phyloP scores from a whole-genome alignment of 2,888 invertebrate genomes.

The Tuta absoluta region DNA sequence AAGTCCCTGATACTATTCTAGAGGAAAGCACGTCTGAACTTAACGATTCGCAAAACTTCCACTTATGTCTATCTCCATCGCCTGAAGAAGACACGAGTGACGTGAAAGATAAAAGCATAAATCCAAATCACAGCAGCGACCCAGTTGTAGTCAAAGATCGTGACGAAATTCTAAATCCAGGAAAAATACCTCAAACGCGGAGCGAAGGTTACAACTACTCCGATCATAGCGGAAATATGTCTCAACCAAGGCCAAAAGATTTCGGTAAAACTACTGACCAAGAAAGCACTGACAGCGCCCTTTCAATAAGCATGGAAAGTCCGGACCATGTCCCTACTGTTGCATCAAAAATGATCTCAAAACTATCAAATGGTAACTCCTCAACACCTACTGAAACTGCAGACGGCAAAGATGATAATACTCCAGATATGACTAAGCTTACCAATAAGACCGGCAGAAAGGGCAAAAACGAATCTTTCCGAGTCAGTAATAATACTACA shows the following conservation, averaged over 20 bases:
- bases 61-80: slow-evolving; percentile 63
- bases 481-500: slow-evolving; percentile 68
- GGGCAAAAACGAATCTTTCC: slow-evolving; percentile 65
- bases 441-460: slow-evolving; percentile 56
- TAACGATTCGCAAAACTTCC: slow-evolving; percentile 72
- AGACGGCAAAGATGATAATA: slow-evolving; percentile 56
- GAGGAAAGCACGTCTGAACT: slow-evolving; percentile 55
- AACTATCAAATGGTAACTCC: slow-evolving; percentile 74
- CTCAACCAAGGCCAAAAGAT: slow-evolving; percentile 53
- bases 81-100: slow-evolving; percentile 44
- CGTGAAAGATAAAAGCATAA: slow-evolving; percentile 32
- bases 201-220: slow-evolving; percentile 64
- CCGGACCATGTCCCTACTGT: slow-evolving; percentile 58
- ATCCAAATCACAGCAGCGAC: slow-evolving; percentile 54
- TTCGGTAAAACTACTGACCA: slow-evolving; percentile 65
- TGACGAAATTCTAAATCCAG: slow-evolving; percentile 52
- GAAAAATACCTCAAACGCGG: slow-evolving; percentile 51
- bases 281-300: slow-evolving; percentile 70
- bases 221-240: slow-evolving; percentile 53
- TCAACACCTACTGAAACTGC: slow-evolving; percentile 68
- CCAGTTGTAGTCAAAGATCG: slow-evolving; percentile 57
- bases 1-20: slow-evolving; percentile 59
- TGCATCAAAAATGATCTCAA: slow-evolving; percentile 69
- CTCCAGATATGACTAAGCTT: slow-evolving; percentile 67
- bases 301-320: slow-evolving; percentile 65